Conservation (phyloP, 2,113 vertebrate species). For the Tetrao urogallus region DNA sequence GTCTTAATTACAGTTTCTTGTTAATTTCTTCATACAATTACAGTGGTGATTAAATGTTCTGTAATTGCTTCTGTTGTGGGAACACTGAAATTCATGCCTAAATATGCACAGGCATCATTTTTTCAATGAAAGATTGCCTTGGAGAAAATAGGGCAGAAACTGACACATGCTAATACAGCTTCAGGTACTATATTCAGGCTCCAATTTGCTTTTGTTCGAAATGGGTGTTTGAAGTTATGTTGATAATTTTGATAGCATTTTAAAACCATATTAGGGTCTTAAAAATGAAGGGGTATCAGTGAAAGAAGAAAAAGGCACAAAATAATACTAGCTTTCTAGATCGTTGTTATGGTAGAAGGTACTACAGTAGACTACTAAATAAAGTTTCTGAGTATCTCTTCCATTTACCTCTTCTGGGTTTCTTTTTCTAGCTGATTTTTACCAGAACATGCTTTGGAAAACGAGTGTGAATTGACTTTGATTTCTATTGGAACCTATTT, state of each 20-base stretch:
- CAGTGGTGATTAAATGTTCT: not conserved
- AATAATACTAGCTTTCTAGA: not conserved
- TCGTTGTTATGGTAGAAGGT: not conserved
- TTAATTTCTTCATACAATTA: not conserved
- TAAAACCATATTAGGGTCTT: not conserved
- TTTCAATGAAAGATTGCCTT: not conserved
- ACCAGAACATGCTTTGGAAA: not conserved
- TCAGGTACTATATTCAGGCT: not conserved
- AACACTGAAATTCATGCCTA: not conserved
- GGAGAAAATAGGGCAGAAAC: not conserved
- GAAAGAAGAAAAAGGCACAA: not conserved
- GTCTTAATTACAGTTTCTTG: constrained; percentile 48
- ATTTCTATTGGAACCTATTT: not conserved
- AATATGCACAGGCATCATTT: not conserved
- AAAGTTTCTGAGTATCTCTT: not conserved
- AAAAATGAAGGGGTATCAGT: not conserved
- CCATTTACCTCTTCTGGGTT: not conserved
- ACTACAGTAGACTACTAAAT: not conserved
- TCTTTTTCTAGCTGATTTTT: not conserved
- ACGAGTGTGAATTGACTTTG: not conserved
- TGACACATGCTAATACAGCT: not conserved
- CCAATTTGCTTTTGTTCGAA: not conserved
- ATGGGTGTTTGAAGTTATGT: not conserved
- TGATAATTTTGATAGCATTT: not conserved
- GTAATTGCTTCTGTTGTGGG: not conserved